Base-by-base conservation (phyloP, 2,888 invertebrate species). In the Drosophila diplacantha region DNA sequence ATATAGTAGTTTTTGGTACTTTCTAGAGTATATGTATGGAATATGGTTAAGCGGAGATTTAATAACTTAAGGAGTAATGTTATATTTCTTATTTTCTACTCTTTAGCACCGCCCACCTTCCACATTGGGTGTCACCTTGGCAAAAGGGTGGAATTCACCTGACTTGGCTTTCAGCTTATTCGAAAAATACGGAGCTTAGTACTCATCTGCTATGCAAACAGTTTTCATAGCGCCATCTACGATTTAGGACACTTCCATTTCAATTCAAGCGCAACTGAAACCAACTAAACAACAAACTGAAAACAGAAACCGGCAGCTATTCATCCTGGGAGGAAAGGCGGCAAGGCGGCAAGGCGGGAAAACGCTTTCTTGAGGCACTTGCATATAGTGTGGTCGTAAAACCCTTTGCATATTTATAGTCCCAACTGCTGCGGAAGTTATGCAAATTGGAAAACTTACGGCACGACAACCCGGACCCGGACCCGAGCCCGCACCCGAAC, bases 401-500 rank as follows among this genome's bases (percentile, higher is more conserved):
- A 47, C 64, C 64, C 66, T 67, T 75, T 70, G 73, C 73, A 81
- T 81, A 81, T 78, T 81, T 74, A 73, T 73, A 54, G 71, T 59
- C 43, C 50, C 60, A 73, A 69, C 65, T 69, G 78, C 72, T 70
- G 63, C 74, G 69, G 77, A 77, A 77, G 72, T 66, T 77, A 77
- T 74, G 75, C 63, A 80, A 82, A 82, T 80, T 72, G 73, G 70
- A 71, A 80, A 80, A 74, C 73, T 80, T 80, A 61, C 73, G 78
- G 55, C 58, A 63, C 39, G 58, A 57, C 64, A 63, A 56, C 52
- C 53, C 41, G n/a, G 22, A 47, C 47, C 18, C 18, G 14, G 11
- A 22, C 34, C n/a, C 24, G 16, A 14, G 5, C 26, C 22, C 20
- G 20, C 61, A 56, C 52, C 53, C 41, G n/a, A 18, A 47, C 47